Base-by-base conservation (phyloP, 2,888 invertebrate species). In the Parnassius apollo region DNA sequence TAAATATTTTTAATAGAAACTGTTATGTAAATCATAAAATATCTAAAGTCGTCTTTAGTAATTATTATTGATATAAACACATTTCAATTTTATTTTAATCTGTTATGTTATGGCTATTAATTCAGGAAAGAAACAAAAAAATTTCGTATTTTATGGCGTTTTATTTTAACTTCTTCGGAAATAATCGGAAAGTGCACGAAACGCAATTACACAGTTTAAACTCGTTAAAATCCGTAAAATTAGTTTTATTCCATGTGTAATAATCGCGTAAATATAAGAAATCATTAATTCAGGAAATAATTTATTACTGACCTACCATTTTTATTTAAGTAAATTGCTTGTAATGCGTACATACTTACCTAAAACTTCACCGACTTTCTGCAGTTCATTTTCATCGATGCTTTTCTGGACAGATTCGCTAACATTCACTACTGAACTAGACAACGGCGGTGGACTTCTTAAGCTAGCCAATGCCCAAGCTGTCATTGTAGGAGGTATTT, bases 391-490 rank as follows among this genome's bases (percentile, higher is more conserved):
- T 74, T 92, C 91, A 68, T 87, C 83, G 9, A 81, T 66, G 62
- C 64, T 82, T 66, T 85, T 88, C 18, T 75, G 80, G 9, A 79
- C 73, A n/a, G 78, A 70, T 48, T 62, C 66, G 10, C 85, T 82
- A 61, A 67, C 69, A 66, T 86, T 88, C 9, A 70, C 67, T n/a
- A 70, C 69, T 59, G 75, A 64, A 53, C 72, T 78, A 0, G 80
- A 74, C 22, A 78, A 67, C 12, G 83, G 74, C 9, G 91, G 91
- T 1, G 91, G 84, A 59, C 86, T 86, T 49, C 85, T 86, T 52
- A 93, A 71, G 59, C 92, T 87, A 1, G 91, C 92, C 46, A 93
- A 72, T 0, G 93, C 91, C 93, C 93, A 93, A 0, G 92, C 93
- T 3, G 92, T 88, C 7, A 92, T 80, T 0, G 92, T 88, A 8